Evolutionary conservation across 2,888 invertebrate species (phyloP), one percentile per base, ranked within the genome.

Genomic region (Loripinus fragilis): DNA sequence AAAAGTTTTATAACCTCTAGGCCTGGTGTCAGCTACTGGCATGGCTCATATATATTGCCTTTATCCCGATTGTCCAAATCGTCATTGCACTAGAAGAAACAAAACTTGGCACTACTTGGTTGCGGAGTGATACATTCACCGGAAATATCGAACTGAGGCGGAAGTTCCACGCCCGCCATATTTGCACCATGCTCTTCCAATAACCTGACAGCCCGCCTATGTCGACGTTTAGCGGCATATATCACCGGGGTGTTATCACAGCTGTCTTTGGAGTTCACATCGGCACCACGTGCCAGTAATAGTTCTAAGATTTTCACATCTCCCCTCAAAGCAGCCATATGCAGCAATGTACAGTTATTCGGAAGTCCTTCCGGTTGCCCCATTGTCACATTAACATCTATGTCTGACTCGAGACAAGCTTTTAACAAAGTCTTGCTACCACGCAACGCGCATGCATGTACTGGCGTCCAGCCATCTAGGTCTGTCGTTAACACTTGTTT

Each of bases 401-500:
- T 77, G 25, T 86, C 87, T 0, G 87, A 70, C 67, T 79, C 78
- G 20, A 89, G 72, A 81, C 89, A 87, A 23, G 82, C 72, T 81
- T 89, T 90, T 45, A 90, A 78, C 20, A 88, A 71, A 41, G 86
- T 87, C 65, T 85, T 86, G 12, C 86, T 85, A 25, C 89, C 88
- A 42, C 86, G 80, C 7, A 89, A 75, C 20, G 87, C 86, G 77
- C 88, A 88, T 65, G 90, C 90, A 70, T 90, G 90, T 28, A 88
- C 68, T 23, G 89, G 88, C 10, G 87, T 89, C 90, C 90, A 90
- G 12, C 90, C 90, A 17, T 87, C 90, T 2, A 90, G 76, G 45
- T 89, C 81, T 1, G 85, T 75, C 20, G 83, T 83, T 55, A 90
- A 80, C 17, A 87, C 82, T 65, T 80, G 76, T 30, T 76, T 55